Conservation (phyloP, 2,113 vertebrate species). For the Gobius niger region DNA sequence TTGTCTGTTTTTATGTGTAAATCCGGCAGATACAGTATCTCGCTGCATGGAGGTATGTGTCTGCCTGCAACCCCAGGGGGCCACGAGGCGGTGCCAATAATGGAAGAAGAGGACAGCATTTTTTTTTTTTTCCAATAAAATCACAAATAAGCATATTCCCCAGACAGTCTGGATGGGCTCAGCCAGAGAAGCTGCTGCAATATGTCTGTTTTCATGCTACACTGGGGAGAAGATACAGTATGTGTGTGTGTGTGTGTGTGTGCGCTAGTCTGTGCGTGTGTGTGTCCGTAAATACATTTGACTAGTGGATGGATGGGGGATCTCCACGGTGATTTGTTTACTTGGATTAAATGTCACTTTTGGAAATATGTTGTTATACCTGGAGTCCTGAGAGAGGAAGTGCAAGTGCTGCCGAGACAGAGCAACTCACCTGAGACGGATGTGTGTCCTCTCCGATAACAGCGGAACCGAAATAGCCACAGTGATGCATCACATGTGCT, state of each 20-base stretch:
- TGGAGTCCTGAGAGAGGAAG: constrained; percentile 49
- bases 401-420: constrained; percentile 12
- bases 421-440: constrained; percentile 15
- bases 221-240: not conserved
- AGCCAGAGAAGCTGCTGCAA: constrained; percentile 61
- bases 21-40: constrained; percentile 5
- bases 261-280: constrained; percentile 12
- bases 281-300: constrained; percentile 56
- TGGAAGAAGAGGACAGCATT: constrained; percentile 62
- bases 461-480: constrained; percentile 9
- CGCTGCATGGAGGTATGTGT: constrained; percentile 16
- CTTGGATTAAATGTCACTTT: constrained; percentile 79
- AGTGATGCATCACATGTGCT: constrained; percentile 6
- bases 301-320: constrained; percentile 53
- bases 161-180: constrained; percentile 55
- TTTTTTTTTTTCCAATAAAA: constrained; percentile 67
- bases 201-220: constrained; percentile 41
- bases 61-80: constrained; percentile 19
- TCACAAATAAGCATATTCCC: constrained; percentile 70
- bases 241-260: constrained; percentile 6
- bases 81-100: constrained; percentile 55
- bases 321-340: constrained; percentile 77
- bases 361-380: constrained; percentile 73
- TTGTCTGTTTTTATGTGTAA: constrained; percentile 9
- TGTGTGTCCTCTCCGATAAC: constrained; percentile 23